A percentile compares a stretch with the other conserved stretches of the same genome.
phyloP scores from a whole-genome alignment of 2,113 vertebrate species.

The Bufo bufo region DNA sequence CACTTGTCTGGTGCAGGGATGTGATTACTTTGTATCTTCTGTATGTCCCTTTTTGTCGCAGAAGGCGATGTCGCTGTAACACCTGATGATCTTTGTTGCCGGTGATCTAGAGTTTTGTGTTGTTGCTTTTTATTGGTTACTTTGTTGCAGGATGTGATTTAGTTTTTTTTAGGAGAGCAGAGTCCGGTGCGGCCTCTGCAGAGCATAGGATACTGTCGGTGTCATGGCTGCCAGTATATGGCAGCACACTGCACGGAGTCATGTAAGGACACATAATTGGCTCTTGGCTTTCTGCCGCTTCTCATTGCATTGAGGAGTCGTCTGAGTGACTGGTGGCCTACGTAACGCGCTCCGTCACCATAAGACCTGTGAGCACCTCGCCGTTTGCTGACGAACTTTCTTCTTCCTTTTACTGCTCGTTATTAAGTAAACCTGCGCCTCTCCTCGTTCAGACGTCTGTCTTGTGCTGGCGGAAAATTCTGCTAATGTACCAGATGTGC shows the following conservation, averaged over 20 bases:
- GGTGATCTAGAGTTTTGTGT: too few relatives aligned
- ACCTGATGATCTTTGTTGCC: too few relatives aligned
- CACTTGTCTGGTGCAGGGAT: too few relatives aligned
- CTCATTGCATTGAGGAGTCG: neutral
- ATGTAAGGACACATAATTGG: constrained; percentile 32
- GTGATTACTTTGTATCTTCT: too few relatives aligned
- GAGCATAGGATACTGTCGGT: neutral
- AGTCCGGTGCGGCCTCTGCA: too few relatives aligned
- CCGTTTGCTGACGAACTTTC: constrained; percentile 19
- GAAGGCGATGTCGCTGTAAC: too few relatives aligned
- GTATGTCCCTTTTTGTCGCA: too few relatives aligned
- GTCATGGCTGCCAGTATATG: neutral
- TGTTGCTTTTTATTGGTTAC: too few relatives aligned
- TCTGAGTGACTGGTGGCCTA: neutral
- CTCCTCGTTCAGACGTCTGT: neutral
- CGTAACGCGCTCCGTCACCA: neutral
- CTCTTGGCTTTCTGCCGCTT: constrained; percentile 24
- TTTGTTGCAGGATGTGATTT: too few relatives aligned
- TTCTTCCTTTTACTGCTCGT: neutral
- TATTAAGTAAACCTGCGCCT: neutral
- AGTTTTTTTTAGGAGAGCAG: too few relatives aligned
- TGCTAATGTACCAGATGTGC: neutral
- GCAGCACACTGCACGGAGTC: neutral
- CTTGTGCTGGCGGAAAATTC: neutral
- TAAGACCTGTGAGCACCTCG: constrained; percentile 12